Conservation (phyloP, 2,797 vertebrate species). For the Mormyrus hasselquistii region DNA sequence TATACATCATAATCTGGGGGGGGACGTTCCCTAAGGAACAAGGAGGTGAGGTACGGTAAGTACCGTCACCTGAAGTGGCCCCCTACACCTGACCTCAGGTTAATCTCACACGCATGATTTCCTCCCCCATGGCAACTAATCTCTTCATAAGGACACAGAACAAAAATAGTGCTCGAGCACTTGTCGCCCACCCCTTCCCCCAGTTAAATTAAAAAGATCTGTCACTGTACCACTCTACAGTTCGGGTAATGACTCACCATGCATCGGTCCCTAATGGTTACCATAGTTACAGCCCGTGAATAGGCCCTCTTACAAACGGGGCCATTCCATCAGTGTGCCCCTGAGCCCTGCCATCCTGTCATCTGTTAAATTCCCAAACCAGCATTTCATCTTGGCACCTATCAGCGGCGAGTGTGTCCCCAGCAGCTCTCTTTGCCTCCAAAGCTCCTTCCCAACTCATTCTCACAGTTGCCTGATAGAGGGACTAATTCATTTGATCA, state of each 20-base stretch:
- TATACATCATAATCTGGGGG: not conserved
- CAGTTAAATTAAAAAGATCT: conserved; percentile 9
- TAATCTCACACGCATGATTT: not conserved
- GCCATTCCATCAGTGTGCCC: conserved; percentile 6
- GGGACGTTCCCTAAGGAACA: not conserved
- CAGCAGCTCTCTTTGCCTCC: not conserved
- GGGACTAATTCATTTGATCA: conserved; percentile 25
- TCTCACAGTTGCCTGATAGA: conserved; percentile 22
- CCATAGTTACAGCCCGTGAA: conserved; percentile 21
- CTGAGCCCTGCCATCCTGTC: conserved; percentile 10
- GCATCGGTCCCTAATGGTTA: conserved; percentile 15
- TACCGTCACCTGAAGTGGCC: not conserved
- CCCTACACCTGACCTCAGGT: not conserved
- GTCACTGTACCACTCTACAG: conserved; percentile 1
- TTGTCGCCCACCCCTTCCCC: not conserved
- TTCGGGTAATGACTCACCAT: conserved; percentile 8
- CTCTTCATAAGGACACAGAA: not conserved
- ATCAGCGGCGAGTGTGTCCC: not conserved
- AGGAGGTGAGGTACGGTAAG: not conserved
- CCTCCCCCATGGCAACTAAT: not conserved
- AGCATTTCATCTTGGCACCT: conserved; percentile 14
- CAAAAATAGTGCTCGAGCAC: not conserved
- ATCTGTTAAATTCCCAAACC: conserved; percentile 15
- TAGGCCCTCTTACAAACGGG: conserved; percentile 13
- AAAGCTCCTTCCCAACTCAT: conserved; percentile 14